Conservation (phyloP, 2,888 invertebrate species). For the Lepeophtheirus nordmannii region DNA sequence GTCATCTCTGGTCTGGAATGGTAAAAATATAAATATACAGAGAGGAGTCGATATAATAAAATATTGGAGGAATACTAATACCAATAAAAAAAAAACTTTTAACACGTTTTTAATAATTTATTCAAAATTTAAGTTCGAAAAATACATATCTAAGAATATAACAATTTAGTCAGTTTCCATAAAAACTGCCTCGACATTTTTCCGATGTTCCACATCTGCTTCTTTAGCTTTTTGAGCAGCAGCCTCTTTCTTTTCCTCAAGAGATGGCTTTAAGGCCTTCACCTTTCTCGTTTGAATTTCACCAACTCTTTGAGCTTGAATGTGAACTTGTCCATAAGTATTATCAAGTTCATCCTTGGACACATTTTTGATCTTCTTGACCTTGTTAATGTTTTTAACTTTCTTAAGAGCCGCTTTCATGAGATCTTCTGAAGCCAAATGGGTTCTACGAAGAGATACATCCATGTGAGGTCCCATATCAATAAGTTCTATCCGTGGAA, state of each 20-base stretch:
- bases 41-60: too few species aligned
- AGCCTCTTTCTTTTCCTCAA: constrained; percentile 46
- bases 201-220: neutral
- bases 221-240: constrained; percentile 2
- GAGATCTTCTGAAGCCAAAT: constrained; percentile 74
- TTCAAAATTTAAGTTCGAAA: too few species aligned
- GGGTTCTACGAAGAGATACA: constrained; percentile 64
- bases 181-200: constrained; percentile 18
- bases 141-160: neutral
- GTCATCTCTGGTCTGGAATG: too few species aligned
- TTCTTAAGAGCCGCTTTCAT: constrained; percentile 64
- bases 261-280: constrained; percentile 65
- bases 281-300: constrained; percentile 76
- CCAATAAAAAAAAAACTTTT: too few species aligned
- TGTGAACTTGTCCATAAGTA: constrained; percentile 76
- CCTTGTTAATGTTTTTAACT: constrained; percentile 59
- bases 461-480: constrained; percentile 88
- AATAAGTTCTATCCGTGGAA: constrained; percentile 75
- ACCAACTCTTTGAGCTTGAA: constrained; percentile 70
- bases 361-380: constrained; percentile 77
- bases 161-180: constrained; percentile 3
- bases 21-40: too few species aligned
- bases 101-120: too few species aligned
- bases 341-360: constrained; percentile 71
- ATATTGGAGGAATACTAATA: too few species aligned